Evolutionary conservation across 2,113 vertebrate genomes (phyloP).

Genomic region (Rousettus leschenaultii): DNA sequence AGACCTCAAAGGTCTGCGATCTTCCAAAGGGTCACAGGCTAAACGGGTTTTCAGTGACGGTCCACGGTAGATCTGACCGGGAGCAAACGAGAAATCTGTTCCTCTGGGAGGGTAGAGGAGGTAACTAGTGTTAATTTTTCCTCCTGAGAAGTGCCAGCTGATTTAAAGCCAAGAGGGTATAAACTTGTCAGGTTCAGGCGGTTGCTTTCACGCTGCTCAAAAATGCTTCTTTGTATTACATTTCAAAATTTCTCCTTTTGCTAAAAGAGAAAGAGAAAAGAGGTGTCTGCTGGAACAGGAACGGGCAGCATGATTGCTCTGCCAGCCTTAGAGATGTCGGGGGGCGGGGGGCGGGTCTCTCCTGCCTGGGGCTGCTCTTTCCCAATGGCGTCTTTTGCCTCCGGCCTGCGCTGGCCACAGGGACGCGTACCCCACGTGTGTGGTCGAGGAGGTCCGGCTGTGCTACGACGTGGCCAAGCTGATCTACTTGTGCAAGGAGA

Average conservation of each 20-base stretch:
- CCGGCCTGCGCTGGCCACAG: conserved; percentile 73
- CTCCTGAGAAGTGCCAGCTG: background rate
- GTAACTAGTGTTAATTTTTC: background rate
- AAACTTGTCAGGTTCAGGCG: background rate
- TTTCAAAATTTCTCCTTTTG: background rate
- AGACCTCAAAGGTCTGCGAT: background rate
- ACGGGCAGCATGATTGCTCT: rapidly evolving
- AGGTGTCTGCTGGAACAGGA: background rate
- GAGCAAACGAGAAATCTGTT: background rate
- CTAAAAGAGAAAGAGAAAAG: background rate
- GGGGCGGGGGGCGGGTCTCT: background rate
- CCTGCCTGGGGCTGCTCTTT: background rate
- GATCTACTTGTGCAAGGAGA: conserved; percentile 87
- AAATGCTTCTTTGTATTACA: background rate
- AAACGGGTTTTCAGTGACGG: background rate
- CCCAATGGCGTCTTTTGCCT: background rate
- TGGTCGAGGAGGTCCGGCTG: conserved; percentile 87
- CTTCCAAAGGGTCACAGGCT: background rate
- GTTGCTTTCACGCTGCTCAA: background rate
- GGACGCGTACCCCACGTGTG: conserved; percentile 90
- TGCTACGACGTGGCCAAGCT: conserved; percentile 90
- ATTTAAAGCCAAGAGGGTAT: background rate
- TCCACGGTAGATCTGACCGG: background rate
- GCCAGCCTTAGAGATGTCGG: background rate
- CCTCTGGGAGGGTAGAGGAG: background rate